phyloP scores from a whole-genome alignment of 2,888 invertebrate species.

The Caenorhabditis plicata region DNA sequence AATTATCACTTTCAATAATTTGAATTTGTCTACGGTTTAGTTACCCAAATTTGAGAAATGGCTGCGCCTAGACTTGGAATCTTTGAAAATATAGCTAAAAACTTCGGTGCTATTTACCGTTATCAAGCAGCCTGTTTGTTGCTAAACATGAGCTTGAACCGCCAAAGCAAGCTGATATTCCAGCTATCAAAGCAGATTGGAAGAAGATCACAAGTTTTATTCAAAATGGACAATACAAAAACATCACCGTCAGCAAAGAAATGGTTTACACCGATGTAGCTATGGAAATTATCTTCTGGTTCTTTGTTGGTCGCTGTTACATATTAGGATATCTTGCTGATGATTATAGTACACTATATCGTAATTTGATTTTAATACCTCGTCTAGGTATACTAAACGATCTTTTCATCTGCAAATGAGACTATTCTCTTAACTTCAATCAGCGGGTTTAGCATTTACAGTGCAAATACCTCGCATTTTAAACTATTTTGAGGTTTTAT shows the following conservation, averaged over 20 bases:
- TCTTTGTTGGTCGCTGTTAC: constrained; percentile 88
- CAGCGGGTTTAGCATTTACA: too few relatives aligned
- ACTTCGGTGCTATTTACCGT: constrained; percentile 60
- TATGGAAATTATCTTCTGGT: constrained; percentile 88
- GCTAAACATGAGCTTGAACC: constrained; percentile 92
- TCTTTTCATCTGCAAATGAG: too few relatives aligned
- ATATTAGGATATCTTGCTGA: constrained; percentile 77
- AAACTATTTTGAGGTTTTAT: too few relatives aligned
- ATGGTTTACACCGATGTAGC: constrained; percentile 87
- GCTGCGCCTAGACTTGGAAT: constrained; percentile 59
- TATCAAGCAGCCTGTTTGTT: constrained; percentile 74
- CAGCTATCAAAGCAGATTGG: constrained; percentile 71
- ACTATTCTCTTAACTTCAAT: too few relatives aligned
- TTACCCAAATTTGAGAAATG: constrained; percentile 45
- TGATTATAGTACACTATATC: too few relatives aligned
- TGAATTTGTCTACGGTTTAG: too few relatives aligned
- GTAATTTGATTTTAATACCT: too few relatives aligned
- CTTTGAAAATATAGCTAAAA: constrained; percentile 63
- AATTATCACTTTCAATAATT: too few relatives aligned
- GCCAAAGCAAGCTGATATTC: constrained; percentile 79
- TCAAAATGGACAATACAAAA: constrained; percentile 54
- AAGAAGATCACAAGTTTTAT: constrained; percentile 50
- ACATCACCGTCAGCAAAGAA: constrained; percentile 73
- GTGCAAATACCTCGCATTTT: too few relatives aligned
- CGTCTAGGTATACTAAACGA: too few relatives aligned